phyloP scores from a whole-genome alignment of 2,797 vertebrate species.

The Muscicapa striata region DNA sequence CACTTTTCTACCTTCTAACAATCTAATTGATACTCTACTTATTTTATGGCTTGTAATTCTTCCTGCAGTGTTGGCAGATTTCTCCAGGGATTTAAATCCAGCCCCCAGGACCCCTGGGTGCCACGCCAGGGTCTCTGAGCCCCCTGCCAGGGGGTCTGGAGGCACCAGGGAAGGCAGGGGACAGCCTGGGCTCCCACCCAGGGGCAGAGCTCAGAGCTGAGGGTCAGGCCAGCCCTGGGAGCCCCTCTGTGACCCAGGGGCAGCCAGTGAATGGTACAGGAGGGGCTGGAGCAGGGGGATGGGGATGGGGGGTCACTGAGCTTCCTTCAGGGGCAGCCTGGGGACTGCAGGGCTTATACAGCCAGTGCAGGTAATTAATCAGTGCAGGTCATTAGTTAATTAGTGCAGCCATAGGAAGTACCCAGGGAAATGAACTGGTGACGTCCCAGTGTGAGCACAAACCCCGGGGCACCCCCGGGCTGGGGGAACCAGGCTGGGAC shows the following conservation, averaged over 20 bases:
- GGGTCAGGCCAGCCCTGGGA: not conserved
- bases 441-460: fast-evolving
- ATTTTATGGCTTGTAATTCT: too few species aligned
- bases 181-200: too few species aligned
- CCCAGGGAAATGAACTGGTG: not conserved
- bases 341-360: not conserved
- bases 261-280: not conserved
- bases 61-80: too few species aligned
- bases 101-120: too few species aligned
- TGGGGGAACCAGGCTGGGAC: not conserved
- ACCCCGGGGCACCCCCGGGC: not conserved
- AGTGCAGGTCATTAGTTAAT: too few species aligned
- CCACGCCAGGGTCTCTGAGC: too few species aligned
- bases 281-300: fast-evolving
- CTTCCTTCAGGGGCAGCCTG: not conserved
- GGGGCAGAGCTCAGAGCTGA: not conserved
- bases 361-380: not conserved
- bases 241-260: not conserved
- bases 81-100: too few species aligned
- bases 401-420: fast-evolving
- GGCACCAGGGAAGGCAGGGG: too few species aligned
- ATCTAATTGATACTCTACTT: too few species aligned
- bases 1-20: too few species aligned
- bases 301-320: not conserved
- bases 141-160: too few species aligned